Conservation (phyloP, 2,888 invertebrate species). For the Heliothis peltigera region DNA sequence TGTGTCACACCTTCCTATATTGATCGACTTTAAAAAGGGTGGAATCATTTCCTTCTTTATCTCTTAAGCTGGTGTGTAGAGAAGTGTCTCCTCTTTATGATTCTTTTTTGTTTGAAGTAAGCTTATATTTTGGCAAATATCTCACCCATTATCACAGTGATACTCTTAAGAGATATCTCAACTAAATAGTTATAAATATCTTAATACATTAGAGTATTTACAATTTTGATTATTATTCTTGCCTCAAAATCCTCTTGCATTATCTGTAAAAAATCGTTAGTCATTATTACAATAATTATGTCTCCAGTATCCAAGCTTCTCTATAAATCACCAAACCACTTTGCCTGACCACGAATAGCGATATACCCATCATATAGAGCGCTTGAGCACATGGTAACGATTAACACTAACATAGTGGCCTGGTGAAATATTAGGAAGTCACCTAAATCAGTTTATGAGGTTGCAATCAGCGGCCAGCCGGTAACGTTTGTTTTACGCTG, state of each 20-base stretch:
- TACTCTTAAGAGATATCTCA: too few species aligned
- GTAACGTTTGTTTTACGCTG: slow-evolving; percentile 63
- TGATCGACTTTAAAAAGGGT: neutral
- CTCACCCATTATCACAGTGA: too few species aligned
- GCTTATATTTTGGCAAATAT: too few species aligned
- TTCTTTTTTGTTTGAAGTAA: too few species aligned
- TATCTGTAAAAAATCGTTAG: too few species aligned
- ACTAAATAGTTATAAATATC: too few species aligned
- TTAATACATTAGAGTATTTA: too few species aligned
- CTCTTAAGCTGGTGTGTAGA: neutral
- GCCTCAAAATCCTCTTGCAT: too few species aligned
- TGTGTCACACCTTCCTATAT: neutral
- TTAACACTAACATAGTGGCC: slow-evolving; percentile 27
- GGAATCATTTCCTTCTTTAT: neutral
- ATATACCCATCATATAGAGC: slow-evolving; percentile 7
- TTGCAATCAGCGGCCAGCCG: slow-evolving; percentile 61
- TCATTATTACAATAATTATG: too few species aligned
- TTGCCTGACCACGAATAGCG: neutral
- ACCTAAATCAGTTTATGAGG: slow-evolving; percentile 63
- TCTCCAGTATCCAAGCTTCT: neutral
- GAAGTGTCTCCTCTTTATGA: neutral
- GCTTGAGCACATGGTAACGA: slow-evolving; percentile 28
- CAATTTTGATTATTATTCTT: too few species aligned
- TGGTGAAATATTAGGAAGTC: slow-evolving; percentile 57
- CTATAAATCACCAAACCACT: neutral